These are phyloP conservation scores for Aurelia coerulea DNA, from an alignment of 30 jellyfish, hydroid and myxozoan species.

Conservation along the genomic window DNA sequence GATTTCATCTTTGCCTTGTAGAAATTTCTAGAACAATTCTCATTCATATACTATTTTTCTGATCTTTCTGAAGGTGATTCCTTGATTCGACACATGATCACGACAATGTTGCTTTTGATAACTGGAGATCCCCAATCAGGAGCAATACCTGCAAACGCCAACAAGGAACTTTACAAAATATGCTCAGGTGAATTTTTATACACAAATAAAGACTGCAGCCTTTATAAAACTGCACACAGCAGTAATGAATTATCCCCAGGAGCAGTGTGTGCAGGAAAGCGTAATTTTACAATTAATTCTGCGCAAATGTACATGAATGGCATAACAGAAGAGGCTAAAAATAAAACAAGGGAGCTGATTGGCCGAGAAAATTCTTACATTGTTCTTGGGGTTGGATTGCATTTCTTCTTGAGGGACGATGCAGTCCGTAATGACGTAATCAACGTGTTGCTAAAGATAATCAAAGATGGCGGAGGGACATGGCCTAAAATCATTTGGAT, in stretches of 20 bases:
- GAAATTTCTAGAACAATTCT: no score
- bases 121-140: slow-evolving; percentile 79
- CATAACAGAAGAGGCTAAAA: slow-evolving; percentile 53
- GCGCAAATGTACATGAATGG: slow-evolving; percentile 70
- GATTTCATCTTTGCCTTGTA: no score
- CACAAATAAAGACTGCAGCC: slow-evolving; percentile 78
- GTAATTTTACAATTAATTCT: slow-evolving; percentile 17
- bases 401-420: slow-evolving; percentile 70
- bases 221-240: slow-evolving; percentile 71
- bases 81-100: slow-evolving; percentile 78
- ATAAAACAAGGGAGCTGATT: slow-evolving; percentile 29
- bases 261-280: slow-evolving; percentile 70
- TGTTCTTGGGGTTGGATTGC: slow-evolving; percentile 91
- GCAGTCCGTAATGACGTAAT: slow-evolving; percentile 32
- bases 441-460: slow-evolving; percentile 38
- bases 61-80: slow-evolving; percentile 80
- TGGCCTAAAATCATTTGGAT: slow-evolving; percentile 94
- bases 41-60: no score
- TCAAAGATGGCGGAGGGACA: slow-evolving; percentile 57
- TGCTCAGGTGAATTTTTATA: slow-evolving; percentile 88
- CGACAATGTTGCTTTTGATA: slow-evolving; percentile 55
- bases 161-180: slow-evolving; percentile 28
- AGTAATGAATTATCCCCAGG: slow-evolving; percentile 27
- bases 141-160: slow-evolving; percentile 58
- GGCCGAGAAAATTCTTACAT: slow-evolving; percentile 67